Conservation (phyloP, 2,888 invertebrate genomes). For the Azorinus chamasolen region DNA sequence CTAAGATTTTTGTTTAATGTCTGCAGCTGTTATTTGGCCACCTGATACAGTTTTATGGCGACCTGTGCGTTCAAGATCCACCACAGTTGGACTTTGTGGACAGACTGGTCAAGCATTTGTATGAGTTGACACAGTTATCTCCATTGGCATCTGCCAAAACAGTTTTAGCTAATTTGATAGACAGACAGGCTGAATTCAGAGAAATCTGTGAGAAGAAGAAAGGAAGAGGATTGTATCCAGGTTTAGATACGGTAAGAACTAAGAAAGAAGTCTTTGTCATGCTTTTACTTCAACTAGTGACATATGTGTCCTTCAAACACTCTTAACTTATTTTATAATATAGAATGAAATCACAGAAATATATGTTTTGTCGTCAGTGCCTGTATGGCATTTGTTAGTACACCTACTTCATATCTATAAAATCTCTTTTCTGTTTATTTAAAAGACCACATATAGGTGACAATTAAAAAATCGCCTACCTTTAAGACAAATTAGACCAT, state of each 20-base stretch:
- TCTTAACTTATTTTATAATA: too few species aligned
- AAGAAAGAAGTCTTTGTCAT: too few species aligned
- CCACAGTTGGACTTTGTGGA: conserved; percentile 79
- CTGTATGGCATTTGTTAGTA: too few species aligned
- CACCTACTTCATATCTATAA: too few species aligned
- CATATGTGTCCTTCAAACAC: too few species aligned
- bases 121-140: conserved; percentile 91
- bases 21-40: conserved; percentile 90
- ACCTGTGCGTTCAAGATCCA: conserved; percentile 87
- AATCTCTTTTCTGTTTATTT: too few species aligned
- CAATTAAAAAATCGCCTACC: too few species aligned
- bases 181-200: conserved; percentile 70
- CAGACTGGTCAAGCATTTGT: conserved; percentile 87
- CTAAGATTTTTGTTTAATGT: not conserved
- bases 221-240: conserved; percentile 86
- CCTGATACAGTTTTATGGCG: conserved; percentile 92
- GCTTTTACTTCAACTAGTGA: too few species aligned
- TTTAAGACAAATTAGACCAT: too few species aligned
- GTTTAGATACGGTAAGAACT: conserved; percentile 84
- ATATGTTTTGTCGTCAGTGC: too few species aligned
- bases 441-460: too few species aligned
- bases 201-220: conserved; percentile 71
- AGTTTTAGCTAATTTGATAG: conserved; percentile 60
- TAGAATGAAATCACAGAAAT: too few species aligned
- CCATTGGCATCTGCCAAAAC: conserved; percentile 90